Evolutionary conservation across 2,888 invertebrate species (phyloP).

Genomic region (Tricholauxania praeusta): DNA sequence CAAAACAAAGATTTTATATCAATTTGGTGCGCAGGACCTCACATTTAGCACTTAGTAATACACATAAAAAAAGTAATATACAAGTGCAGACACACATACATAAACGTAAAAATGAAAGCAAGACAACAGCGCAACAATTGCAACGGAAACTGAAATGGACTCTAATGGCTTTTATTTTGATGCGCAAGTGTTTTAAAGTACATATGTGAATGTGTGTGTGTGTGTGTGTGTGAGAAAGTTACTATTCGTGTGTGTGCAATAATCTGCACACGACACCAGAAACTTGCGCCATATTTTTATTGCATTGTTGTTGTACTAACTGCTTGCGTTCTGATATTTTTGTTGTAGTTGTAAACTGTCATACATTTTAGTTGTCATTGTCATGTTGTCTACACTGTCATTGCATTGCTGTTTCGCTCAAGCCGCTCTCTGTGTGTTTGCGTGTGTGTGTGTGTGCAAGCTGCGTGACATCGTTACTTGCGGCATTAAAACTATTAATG

Average conservation of each 20-base stretch:
- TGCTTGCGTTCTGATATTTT: not conserved
- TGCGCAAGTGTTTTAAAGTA: slow-evolving; percentile 9
- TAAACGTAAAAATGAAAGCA: not conserved
- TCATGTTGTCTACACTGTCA: not conserved
- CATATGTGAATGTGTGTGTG: slow-evolving; percentile 15
- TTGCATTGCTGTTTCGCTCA: not conserved
- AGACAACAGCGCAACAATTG: slow-evolving; percentile 18
- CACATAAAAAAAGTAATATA: not conserved
- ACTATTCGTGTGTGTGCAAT: slow-evolving; percentile 16
- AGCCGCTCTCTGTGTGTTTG: not conserved
- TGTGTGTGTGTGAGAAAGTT: slow-evolving; percentile 3
- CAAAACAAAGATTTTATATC: not conserved
- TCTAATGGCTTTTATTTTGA: slow-evolving; percentile 36
- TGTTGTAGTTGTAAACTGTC: slow-evolving; percentile 12
- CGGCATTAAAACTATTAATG: slow-evolving; percentile 33
- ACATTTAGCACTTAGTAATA: not conserved
- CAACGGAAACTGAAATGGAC: slow-evolving; percentile 26
- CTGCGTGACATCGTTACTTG: slow-evolving; percentile 32
- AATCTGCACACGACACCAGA: slow-evolving; percentile 29
- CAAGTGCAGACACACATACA: slow-evolving; percentile 4
- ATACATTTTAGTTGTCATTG: slow-evolving; percentile 12
- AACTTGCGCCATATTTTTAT: slow-evolving; percentile 28
- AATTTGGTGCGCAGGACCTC: not conserved
- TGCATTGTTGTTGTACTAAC: too few relatives aligned
- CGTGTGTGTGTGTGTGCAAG: slow-evolving; percentile 2